Evolutionary conservation across 2,888 invertebrate species (phyloP), one percentile per base, ranked within the genome.

Genomic region (Escarpia spicata): DNA sequence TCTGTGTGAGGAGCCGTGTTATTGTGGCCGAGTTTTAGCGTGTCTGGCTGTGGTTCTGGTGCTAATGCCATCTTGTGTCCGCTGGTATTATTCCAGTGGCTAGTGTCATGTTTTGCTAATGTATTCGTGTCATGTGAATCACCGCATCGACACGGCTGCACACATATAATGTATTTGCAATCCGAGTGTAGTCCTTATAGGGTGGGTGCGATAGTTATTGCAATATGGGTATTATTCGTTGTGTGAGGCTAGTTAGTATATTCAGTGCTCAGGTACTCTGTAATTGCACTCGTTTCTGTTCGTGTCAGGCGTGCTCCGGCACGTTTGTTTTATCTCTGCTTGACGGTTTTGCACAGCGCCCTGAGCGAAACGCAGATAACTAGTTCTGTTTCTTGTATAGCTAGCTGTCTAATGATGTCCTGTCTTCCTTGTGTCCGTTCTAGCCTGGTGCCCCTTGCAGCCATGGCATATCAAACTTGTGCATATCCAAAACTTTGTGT

Each of bases 191-290:
- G 75, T 75, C 26, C 26, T 75, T 26, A 75, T 75, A 26, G 75
- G 6, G 52, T 75, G 75, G 75, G n/a, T 26, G n/a, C n/a, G 75
- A 75, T 75, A 75, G 26, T 75, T 75, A 75, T 75, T 75, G 75
- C 75, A 75, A 75, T 75, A 75, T 75, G 75, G 75, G 75, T 75
- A 75, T 75, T 19, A n/a, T 75, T 75, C 75, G 19, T 75, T 75
- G 75, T 75, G 75, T 75, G 75, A 75, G 19, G 75, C 75, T 75
- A 75, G 19, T 75, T 75, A 75, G 19, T 75, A 75, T 75, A 75
- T 75, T 26, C n/a, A n/a, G 19, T n/a, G 75, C 75, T 75, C 75
- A 75, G 75, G 75, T 75, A 52, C 52, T 52, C 3, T 52, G 52
- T 52, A 75, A 75, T 75, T 26, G 75, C 75, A 75, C 75, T 75